These are phyloP conservation scores for Antheraea assamensis DNA, from an alignment of 2,888 invertebrate genomes.

Conservation along the genomic window DNA sequence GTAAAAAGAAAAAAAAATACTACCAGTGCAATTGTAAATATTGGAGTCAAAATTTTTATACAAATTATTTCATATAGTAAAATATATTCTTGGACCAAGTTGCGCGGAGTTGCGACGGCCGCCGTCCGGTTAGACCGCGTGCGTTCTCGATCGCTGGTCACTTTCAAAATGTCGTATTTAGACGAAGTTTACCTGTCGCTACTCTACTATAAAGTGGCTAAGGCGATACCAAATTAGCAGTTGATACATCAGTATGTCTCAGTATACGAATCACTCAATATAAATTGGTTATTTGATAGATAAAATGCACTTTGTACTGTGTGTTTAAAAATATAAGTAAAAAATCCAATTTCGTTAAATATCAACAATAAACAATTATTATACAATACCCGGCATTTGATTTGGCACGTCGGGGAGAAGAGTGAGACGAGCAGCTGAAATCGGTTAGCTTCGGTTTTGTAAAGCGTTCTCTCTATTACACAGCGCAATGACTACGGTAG, in stretches of 20 bases:
- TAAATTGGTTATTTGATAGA: no score
- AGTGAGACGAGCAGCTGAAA: no score
- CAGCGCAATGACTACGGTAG: no score
- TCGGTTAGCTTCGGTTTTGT: no score
- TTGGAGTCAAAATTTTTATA: constrained; percentile 80
- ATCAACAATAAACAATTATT: no score
- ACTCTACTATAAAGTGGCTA: neutral
- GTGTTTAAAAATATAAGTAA: no score
- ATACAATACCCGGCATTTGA: no score
- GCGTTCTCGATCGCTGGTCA: constrained; percentile 27
- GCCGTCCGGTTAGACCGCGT: constrained; percentile 40
- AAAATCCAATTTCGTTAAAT: no score
- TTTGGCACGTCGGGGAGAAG: no score
- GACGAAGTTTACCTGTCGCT: neutral
- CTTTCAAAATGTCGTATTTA: neutral
- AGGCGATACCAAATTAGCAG: neutral
- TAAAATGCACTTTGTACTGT: no score
- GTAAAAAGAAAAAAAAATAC: constrained; percentile 59
- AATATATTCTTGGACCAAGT: constrained; percentile 71
- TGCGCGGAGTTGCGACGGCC: constrained; percentile 44
- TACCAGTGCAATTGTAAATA: constrained; percentile 76
- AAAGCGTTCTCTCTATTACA: no score
- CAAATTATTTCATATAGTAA: constrained; percentile 71
- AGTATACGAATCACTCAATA: no score
- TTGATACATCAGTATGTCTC: neutral